phyloP scores from a whole-genome alignment of 2,113 vertebrate species.

The Geococcyx californianus region DNA sequence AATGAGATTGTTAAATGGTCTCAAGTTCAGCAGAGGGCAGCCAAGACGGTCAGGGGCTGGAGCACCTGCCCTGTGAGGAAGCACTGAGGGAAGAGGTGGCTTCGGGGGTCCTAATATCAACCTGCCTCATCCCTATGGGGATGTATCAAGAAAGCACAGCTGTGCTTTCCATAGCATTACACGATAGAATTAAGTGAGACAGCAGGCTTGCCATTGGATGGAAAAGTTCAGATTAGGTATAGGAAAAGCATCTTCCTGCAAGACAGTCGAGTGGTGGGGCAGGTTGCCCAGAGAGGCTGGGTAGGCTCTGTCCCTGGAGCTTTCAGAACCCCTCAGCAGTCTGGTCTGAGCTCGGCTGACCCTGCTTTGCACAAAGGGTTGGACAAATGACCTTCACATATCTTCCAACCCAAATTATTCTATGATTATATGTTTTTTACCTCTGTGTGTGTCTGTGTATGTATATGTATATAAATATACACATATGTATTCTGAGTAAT shows the following conservation, averaged over 20 bases:
- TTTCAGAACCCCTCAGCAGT: not conserved
- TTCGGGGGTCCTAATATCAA: not conserved
- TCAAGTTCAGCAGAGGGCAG: not conserved
- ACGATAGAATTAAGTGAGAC: not conserved
- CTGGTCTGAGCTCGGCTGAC: not conserved
- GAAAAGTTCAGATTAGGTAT: not conserved
- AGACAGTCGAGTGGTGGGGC: not conserved
- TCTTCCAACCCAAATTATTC: not conserved
- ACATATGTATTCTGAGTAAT: not conserved
- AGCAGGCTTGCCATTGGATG: not conserved
- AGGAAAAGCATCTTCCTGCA: not conserved
- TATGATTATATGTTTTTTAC: not conserved
- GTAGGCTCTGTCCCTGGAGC: not conserved
- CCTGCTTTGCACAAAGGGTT: not conserved
- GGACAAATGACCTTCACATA: not conserved
- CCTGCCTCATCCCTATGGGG: rapidly evolving
- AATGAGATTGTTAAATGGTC: not conserved
- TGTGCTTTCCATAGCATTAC: not conserved
- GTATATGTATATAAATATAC: rapidly evolving
- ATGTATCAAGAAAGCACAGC: not conserved
- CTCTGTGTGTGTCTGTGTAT: not conserved
- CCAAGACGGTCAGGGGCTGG: not conserved
- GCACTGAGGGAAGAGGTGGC: not conserved
- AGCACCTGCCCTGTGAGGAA: not conserved
- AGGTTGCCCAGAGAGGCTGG: not conserved